Evolutionary conservation across 2,888 invertebrate genomes (phyloP).

Genomic region (Ochropleura leucogaster): DNA sequence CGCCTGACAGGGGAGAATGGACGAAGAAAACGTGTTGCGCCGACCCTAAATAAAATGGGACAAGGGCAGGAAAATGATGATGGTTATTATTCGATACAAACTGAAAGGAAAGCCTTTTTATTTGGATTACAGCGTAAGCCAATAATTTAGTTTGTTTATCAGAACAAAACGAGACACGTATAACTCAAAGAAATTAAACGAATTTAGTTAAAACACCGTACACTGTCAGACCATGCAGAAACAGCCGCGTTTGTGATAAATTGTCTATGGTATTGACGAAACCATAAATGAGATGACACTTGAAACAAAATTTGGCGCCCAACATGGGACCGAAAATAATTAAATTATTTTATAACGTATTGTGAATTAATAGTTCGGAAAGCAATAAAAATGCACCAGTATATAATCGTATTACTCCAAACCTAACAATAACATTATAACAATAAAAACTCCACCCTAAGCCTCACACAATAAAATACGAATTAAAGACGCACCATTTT

Average conservation of each 20-base stretch:
- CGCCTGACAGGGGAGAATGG: too few species aligned
- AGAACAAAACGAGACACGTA: background rate
- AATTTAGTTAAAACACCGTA: background rate
- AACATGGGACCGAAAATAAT: constrained; percentile 61
- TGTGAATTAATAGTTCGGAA: constrained; percentile 74
- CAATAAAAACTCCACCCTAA: constrained; percentile 55
- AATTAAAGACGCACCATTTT: constrained; percentile 64
- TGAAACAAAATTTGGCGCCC: constrained; percentile 63
- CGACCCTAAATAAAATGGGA: too few species aligned
- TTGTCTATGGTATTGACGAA: background rate
- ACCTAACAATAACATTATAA: constrained; percentile 52
- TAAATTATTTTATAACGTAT: constrained; percentile 43
- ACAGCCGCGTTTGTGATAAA: background rate
- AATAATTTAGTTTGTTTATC: too few species aligned
- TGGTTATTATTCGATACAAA: too few species aligned
- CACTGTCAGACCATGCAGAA: background rate
- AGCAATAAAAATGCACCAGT: constrained; percentile 56
- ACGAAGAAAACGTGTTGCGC: too few species aligned
- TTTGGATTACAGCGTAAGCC: too few species aligned
- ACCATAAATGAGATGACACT: background rate
- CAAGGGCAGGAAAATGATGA: too few species aligned
- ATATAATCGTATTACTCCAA: constrained; percentile 59
- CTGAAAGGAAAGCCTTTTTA: too few species aligned
- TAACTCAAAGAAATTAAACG: background rate
- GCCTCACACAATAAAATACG: constrained; percentile 57